A percentile compares a stretch with the other conserved stretches of the same genome.
Conservation (phyloP, 2,797 vertebrate genomes). For the Oreonectes daqikongensis region DNA sequence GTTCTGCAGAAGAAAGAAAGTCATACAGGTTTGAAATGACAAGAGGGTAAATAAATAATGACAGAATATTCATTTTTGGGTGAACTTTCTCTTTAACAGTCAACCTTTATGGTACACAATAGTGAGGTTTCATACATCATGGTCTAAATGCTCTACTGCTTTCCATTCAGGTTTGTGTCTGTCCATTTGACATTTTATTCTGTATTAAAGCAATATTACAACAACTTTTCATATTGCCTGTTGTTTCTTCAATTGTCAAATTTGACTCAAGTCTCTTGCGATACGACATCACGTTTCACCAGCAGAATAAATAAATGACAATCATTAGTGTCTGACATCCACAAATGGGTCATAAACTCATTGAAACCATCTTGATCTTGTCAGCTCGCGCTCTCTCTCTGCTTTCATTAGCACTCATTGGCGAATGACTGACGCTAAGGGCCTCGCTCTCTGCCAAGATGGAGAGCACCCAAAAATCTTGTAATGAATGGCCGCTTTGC, state of each 20-base stretch:
- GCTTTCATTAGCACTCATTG: constrained; percentile 30
- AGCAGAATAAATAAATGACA: constrained; percentile 38
- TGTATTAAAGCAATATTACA: background rate
- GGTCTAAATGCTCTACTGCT: no score
- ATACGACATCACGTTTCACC: constrained; percentile 11
- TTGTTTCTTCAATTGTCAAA: background rate
- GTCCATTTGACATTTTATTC: background rate
- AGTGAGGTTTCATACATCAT: no score
- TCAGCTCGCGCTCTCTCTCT: constrained; percentile 24
- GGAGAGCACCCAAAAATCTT: constrained; percentile 47
- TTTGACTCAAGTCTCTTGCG: background rate
- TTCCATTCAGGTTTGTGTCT: no score
- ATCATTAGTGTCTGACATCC: constrained; percentile 39
- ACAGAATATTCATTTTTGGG: no score
- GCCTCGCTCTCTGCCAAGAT: constrained; percentile 34
- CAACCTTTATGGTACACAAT: no score
- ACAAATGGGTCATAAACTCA: constrained; percentile 36
- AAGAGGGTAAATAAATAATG: no score
- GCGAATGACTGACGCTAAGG: constrained; percentile 38
- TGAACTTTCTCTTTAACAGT: no score
- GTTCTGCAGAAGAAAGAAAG: no score
- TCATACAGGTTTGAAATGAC: no score
- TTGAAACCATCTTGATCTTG: constrained; percentile 36
- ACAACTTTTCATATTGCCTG: background rate
- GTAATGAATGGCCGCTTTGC: constrained; percentile 42